These are phyloP conservation scores for Acanthurus tractus DNA, from an alignment of 2,797 vertebrate species.

Conservation along the genomic window DNA sequence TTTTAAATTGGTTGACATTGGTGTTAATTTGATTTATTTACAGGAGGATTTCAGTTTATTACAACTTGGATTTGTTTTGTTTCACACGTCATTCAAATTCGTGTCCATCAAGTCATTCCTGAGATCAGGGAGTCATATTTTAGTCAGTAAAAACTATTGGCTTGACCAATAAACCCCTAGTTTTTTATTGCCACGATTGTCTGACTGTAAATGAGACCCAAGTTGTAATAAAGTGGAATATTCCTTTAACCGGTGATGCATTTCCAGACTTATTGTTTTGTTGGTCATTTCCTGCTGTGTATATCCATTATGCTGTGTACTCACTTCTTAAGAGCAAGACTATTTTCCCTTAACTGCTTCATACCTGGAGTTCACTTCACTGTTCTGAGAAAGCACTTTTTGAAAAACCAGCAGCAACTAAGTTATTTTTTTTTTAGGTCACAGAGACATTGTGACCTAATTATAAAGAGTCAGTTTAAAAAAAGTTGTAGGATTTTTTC, in stretches of 20 bases:
- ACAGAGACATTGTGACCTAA: slow-evolving; percentile 8
- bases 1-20: not conserved
- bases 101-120: not conserved
- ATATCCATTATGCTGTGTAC: slow-evolving; percentile 4
- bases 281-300: slow-evolving; percentile 29
- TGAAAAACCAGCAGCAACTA: not conserved
- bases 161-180: not conserved
- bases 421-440: slow-evolving; percentile 24
- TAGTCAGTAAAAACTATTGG: not conserved
- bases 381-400: slow-evolving; percentile 18
- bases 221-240: slow-evolving; percentile 39
- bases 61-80: slow-evolving; percentile 14
- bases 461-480: slow-evolving; percentile 36
- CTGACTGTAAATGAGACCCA: not conserved
- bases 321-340: slow-evolving; percentile 1
- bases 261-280: not conserved
- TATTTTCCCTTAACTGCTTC: not conserved
- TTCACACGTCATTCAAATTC: too few species aligned
- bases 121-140: not conserved
- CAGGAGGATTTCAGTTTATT: slow-evolving; percentile 11
- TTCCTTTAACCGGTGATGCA: slow-evolving; percentile 9
- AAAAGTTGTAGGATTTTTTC: slow-evolving; percentile 13
- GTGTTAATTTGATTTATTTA: not conserved
- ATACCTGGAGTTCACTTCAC: slow-evolving; percentile 11
- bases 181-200: not conserved